phyloP scores from a whole-genome alignment of 2,888 invertebrate genomes.

The Aleiodes alternator region DNA sequence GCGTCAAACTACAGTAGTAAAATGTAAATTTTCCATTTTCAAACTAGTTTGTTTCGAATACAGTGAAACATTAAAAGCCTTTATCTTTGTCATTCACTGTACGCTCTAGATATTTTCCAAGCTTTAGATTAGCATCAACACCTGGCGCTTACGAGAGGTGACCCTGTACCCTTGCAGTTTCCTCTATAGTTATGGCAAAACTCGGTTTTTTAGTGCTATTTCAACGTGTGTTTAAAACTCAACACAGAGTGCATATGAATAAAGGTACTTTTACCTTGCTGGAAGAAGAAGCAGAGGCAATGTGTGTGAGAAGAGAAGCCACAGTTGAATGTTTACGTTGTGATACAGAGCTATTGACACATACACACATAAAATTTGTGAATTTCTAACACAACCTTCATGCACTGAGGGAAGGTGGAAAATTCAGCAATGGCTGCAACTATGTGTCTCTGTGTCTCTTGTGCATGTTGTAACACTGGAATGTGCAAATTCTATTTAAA shows the following conservation, averaged over 20 bases:
- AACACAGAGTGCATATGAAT: too few species aligned
- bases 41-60: conserved; percentile 20
- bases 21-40: conserved; percentile 14
- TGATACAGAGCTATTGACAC: conserved; percentile 19
- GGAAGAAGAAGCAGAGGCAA: too few species aligned
- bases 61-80: conserved; percentile 28
- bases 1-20: not conserved
- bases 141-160: conserved; percentile 22
- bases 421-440: conserved; percentile 20
- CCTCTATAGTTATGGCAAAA: too few species aligned
- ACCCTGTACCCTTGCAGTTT: not conserved
- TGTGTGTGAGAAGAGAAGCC: too few species aligned
- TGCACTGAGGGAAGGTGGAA: not conserved
- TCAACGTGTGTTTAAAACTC: too few species aligned
- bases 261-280: too few species aligned
- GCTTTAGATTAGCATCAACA: conserved; percentile 42
- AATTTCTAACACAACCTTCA: not conserved
- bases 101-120: conserved; percentile 11
- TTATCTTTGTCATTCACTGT: conserved; percentile 20
- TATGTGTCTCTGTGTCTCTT: conserved; percentile 8
- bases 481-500: conserved; percentile 49
- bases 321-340: conserved; percentile 14
- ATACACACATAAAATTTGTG: not conserved
- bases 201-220: too few species aligned
- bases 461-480: not conserved